Base-by-base conservation (phyloP, 92 coral and sea anemone species). In the Meandrina meandrites region DNA sequence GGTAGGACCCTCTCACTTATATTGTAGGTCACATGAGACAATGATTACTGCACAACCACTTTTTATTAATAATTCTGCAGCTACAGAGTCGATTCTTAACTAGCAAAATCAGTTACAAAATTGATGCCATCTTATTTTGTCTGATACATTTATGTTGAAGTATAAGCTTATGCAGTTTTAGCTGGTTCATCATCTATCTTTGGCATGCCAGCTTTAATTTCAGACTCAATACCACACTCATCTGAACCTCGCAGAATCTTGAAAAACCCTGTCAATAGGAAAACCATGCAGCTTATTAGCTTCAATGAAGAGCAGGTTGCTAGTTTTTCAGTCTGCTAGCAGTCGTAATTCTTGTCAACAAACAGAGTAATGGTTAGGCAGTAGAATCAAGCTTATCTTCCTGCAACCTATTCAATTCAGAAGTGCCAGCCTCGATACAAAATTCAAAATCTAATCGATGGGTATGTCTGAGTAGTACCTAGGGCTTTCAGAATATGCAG, bases 211-310 rank as follows among this genome's bases (percentile, higher is more conserved):
- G 96, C 99, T 11, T 93, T 96, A 80, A 97, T 80, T 5, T 88
- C 93, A 66, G 91, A 79, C 91, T 97, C 99, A 76, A 97, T 97
- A 30, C 99, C 99, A 64, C 99, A 97, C 81, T 97, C 99, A 50
- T 97, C 89, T 0, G 51, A 3, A 2, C 99, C 99, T 37, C 99
- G 98, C 24, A 93, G 92, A 54, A 97, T 97, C 96, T 97, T 95
- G 94, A 97, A 95, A 79, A 91, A 67, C 96, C 98, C 96, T 70
- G 72, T 75, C 13, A 36, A 35, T 12, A 35, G 36, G 18, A 51
- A 1, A 10, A 35, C 36, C 13, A 73, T 17, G 15, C 22, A 22
- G 51, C 78, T 37, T 21, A 2, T 73, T 21, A 73, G 45, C 5
- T 35, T 73, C 5, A 22, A 8, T 40, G 3, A 10, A 8, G 11